phyloP scores from a whole-genome alignment of 53 echinoderm and acorn worm species.

The Holothuria scabra region DNA sequence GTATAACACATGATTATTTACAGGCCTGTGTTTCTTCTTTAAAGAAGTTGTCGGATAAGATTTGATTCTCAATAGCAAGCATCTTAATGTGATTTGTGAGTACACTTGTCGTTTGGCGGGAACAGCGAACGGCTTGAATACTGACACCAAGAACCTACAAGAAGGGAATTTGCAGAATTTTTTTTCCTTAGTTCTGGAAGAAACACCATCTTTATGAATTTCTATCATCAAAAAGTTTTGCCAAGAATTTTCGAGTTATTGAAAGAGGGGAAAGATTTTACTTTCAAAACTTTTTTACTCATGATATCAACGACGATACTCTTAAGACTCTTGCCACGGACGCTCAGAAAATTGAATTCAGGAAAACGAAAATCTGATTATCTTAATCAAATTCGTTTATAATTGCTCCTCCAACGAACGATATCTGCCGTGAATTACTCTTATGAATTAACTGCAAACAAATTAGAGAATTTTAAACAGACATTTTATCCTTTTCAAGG shows the following conservation, averaged over 20 bases:
- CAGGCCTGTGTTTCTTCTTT: constrained; percentile 33
- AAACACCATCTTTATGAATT: too few relatives aligned
- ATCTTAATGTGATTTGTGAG: constrained; percentile 46
- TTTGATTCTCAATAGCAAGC: constrained; percentile 50
- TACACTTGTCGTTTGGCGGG: constrained; percentile 50
- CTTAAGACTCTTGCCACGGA: not conserved
- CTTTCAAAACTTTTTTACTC: too few relatives aligned
- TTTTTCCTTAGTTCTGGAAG: too few relatives aligned
- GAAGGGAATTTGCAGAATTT: too few relatives aligned
- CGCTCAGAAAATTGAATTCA: constrained; percentile 40
- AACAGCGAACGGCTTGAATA: constrained; percentile 46
- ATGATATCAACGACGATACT: too few relatives aligned
- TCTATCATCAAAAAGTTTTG: too few relatives aligned
- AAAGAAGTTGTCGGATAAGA: constrained; percentile 45
- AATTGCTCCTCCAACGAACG: constrained; percentile 22
- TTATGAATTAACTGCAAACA: constrained; percentile 21
- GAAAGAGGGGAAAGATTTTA: too few relatives aligned
- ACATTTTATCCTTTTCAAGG: constrained; percentile 26
- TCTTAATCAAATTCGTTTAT: constrained; percentile 44
- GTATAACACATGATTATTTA: constrained; percentile 49
- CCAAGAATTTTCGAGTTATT: too few relatives aligned
- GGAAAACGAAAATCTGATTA: constrained; percentile 42
- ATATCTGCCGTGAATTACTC: constrained; percentile 30
- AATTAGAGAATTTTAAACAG: constrained; percentile 16
- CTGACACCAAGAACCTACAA: too few relatives aligned